phyloP scores from a whole-genome alignment of 2,113 vertebrate genomes.

The Dromaius novaehollandiae region DNA sequence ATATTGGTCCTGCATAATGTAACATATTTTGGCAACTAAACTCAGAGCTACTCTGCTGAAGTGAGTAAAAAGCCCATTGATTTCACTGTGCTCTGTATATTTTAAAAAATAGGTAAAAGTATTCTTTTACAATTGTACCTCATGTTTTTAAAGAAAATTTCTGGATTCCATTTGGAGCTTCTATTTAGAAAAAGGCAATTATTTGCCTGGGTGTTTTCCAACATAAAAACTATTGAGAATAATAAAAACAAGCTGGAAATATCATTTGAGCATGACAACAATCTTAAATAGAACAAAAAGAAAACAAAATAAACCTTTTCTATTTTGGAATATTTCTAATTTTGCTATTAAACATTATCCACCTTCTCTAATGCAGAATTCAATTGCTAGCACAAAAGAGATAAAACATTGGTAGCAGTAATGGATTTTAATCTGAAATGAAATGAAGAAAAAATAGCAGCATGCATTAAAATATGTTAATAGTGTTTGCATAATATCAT shows the following conservation, averaged over 20 bases:
- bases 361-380: constrained; percentile 68
- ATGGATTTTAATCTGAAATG: constrained; percentile 75
- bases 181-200: neutral
- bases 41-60: neutral
- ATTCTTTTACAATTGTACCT: neutral
- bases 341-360: constrained; percentile 60
- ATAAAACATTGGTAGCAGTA: constrained; percentile 70
- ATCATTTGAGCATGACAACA: constrained; percentile 36
- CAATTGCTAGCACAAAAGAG: constrained; percentile 64
- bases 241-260: constrained; percentile 28
- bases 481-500: constrained; percentile 64
- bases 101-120: neutral
- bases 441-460: constrained; percentile 57
- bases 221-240: neutral
- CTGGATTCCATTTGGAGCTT: neutral
- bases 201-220: neutral
- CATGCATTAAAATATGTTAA: constrained; percentile 70
- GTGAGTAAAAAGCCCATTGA: neutral
- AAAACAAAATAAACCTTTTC: neutral
- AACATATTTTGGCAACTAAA: neutral
- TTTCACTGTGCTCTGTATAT: neutral
- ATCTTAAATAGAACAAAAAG: neutral
- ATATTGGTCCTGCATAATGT: neutral
- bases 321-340: constrained; percentile 63
- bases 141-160: neutral